A percentile compares a stretch with the other conserved stretches of the same genome.
Evolutionary conservation across 2,113 vertebrate genomes (phyloP).

Genomic region (Catharus fuscescens): DNA sequence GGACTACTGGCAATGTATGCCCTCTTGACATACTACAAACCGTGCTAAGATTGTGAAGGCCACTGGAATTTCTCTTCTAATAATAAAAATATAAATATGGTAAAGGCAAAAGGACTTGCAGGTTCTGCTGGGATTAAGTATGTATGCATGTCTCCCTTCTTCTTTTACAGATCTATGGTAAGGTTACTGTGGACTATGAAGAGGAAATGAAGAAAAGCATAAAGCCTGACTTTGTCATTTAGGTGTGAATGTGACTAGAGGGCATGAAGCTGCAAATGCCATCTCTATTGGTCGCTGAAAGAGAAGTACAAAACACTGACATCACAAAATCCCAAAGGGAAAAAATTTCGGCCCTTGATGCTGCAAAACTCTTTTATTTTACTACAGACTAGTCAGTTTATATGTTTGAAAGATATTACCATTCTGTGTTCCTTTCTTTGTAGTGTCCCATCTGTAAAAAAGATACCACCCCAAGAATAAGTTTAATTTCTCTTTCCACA

Average conservation of each 20-base stretch:
- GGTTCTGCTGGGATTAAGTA: not conserved
- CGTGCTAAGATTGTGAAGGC: not conserved
- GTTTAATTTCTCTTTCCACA: not conserved
- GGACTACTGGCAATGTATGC: not conserved
- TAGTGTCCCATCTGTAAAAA: not conserved
- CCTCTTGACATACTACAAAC: not conserved
- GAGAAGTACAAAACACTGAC: not conserved
- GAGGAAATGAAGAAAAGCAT: conserved; percentile 21
- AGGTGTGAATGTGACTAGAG: conserved; percentile 32
- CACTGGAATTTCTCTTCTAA: not conserved
- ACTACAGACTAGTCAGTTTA: not conserved
- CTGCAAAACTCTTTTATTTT: conserved; percentile 5
- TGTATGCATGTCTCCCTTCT: not conserved
- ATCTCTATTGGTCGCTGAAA: not conserved
- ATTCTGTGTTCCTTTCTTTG: not conserved
- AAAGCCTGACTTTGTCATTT: conserved; percentile 33
- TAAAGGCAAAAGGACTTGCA: not conserved
- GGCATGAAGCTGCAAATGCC: conserved; percentile 13
- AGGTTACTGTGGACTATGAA: conserved; percentile 13
- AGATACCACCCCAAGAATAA: not conserved
- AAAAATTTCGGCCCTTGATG: not conserved
- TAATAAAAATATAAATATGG: not conserved
- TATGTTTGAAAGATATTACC: not conserved
- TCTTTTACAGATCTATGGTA: not conserved
- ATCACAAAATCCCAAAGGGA: not conserved